phyloP scores from a whole-genome alignment of 2,888 invertebrate species.

The Apodemia duryi region DNA sequence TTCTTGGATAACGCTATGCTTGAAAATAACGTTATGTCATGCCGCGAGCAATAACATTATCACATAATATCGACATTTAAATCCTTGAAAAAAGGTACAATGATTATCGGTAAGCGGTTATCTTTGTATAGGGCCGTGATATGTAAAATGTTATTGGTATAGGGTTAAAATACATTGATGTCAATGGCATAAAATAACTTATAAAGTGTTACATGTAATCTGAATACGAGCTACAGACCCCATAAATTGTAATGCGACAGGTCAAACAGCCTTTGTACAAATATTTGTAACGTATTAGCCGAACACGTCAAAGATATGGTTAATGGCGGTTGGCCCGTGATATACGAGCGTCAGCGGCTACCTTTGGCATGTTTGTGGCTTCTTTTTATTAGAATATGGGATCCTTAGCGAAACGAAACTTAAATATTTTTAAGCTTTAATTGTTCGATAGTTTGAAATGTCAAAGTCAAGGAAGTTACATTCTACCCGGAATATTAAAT shows the following conservation, averaged over 20 bases:
- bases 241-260: conserved; percentile 9
- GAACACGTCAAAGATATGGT: conserved; percentile 29
- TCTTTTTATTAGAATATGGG: conserved; percentile 3
- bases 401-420: too few relatives aligned
- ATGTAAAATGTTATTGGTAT: too few relatives aligned
- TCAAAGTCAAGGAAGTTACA: too few relatives aligned
- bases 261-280: conserved; percentile 31
- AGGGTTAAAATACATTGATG: not conserved
- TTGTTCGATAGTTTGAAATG: too few relatives aligned
- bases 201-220: conserved; percentile 4
- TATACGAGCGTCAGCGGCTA: conserved; percentile 22
- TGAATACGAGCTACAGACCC: not conserved
- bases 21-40: too few relatives aligned
- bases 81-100: too few relatives aligned
- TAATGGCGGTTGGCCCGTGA: conserved; percentile 24
- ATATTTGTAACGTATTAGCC: conserved; percentile 43
- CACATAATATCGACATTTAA: too few relatives aligned
- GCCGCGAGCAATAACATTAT: too few relatives aligned
- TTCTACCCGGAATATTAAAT: too few relatives aligned
- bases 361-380: conserved; percentile 19
- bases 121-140: not conserved
- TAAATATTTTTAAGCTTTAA: too few relatives aligned
- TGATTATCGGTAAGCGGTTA: not conserved
- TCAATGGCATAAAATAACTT: not conserved
- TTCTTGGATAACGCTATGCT: too few relatives aligned